Evolutionary conservation across 2,888 invertebrate species (phyloP), one percentile per base, ranked within the genome.

Genomic region (Eristalis intricaria): DNA sequence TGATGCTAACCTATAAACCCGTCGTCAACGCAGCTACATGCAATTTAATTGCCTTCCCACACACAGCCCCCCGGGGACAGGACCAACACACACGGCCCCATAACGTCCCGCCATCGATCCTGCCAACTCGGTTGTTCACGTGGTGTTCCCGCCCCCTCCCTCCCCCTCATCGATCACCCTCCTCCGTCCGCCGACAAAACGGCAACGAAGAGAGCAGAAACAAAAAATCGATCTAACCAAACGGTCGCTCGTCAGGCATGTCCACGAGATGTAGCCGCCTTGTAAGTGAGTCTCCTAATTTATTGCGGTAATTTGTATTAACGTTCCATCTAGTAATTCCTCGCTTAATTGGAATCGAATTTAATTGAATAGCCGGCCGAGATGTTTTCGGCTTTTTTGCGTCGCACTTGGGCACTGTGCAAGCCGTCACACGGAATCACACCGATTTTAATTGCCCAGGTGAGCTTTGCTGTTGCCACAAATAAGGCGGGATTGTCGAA

Each of bases 271-370:
- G 75, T 79, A 82, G 86, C 77, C 63, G 80, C 83, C 68, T 73
- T 81, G 82, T 86, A 78, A 82, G 77, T 78, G 77, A 63, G 63
- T 63, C 65, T 78, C 65, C 78, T 83, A 75, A 86, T 83, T 86
- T 86, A 86, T 83, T 78, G 63, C 78, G 61, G 83, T 83, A 86
- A 86, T 86, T 86, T 83, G 86, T 86, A 86, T 83, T 78, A 71
- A 83, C 78, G 83, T 78, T 75, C 70, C 75, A 79, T 83, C 70
- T 79, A 83, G 83, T 83, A 78, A 83, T 86, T 78, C 66, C 74
- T 78, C 78, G 75, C 78, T 83, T 86, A 86, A 83, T 83, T 86
- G 83, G 78, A 83, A 86, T 75, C 83, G 78, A 83, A 75, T 79
- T 86, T 78, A 86, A 83, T 78, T 86, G 70, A 83, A 78, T 58